Evolutionary conservation across 2,797 vertebrate genomes (phyloP).

Genomic region (Ciconia nigra): DNA sequence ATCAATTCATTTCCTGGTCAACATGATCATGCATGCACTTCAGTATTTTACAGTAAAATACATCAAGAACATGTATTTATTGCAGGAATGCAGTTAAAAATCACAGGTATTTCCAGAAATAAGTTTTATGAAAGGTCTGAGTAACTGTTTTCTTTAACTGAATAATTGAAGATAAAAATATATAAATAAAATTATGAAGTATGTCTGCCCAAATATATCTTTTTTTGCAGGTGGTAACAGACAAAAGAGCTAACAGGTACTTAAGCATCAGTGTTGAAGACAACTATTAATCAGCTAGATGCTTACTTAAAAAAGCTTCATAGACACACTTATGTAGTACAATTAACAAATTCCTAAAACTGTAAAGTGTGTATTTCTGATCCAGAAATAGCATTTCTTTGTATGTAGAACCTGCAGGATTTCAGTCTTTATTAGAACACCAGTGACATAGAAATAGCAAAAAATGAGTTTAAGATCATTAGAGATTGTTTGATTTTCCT

Average conservation of each 20-base stretch:
- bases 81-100: not conserved
- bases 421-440: not conserved
- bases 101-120: not conserved
- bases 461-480: not conserved
- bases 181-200: not conserved
- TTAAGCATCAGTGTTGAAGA: not conserved
- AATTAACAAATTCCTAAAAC: not conserved
- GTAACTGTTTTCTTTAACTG: not conserved
- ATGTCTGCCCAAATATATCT: not conserved
- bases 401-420: not conserved
- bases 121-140: not conserved
- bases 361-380: not conserved
- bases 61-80: not conserved
- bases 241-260: not conserved
- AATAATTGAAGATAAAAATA: not conserved
- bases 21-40: not conserved
- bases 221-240: not conserved
- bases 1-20: not conserved
- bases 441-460: not conserved
- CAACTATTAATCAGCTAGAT: not conserved
- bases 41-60: not conserved
- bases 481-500: not conserved
- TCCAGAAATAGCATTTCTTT: not conserved
- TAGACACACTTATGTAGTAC: not conserved
- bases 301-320: not conserved